Evolutionary conservation across 2,113 vertebrate species (phyloP), one percentile per base, ranked within the genome.

Genomic region (Anthoscopus minutus): DNA sequence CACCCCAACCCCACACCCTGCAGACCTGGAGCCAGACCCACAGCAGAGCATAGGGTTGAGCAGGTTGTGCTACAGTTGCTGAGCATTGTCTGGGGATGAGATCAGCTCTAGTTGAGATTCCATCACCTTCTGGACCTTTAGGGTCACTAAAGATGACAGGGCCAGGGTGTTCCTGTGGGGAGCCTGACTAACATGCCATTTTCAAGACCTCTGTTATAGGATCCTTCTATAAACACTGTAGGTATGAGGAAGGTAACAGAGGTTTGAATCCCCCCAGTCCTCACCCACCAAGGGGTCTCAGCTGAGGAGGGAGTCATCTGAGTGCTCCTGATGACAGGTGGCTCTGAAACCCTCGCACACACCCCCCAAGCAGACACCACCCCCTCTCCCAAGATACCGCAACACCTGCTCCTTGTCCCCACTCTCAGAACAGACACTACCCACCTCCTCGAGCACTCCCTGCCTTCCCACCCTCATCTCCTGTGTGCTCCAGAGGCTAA

Each of bases 111-210:
- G 11, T 0, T 61, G 42, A 81, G 37, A 38, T 64, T 23, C 45
- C 35, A 35, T 15, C 45, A 37, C 3, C 25, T 40, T 33, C 25
- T 38, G 15, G 35, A 56, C 24, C 50, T 73, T n/a, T 20, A 47
- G 25, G 11, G 13, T 37, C 37, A 19, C 17, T 73, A 72, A 60
- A 30, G 42, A 10, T 5, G 18, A 15, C 38, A 83, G 30, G 38
- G 20, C 5, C 23, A 62, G 23, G 17, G 17, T 79, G 12, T 4
- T 85, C 13, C 28, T 1, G 0, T 6, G 19, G 11, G 19, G 11
- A 61, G 4, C 31, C 24, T 4, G 0, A 22, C 19, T 57, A 25
- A 33, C 4, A 2, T 7, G 15, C 20, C 3, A 4, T n/a, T 47
- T 40, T 24, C 8, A 5, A 45, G 58, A 53, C 15, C 28, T 14